A percentile compares a stretch with the other conserved stretches of the same genome.
Evolutionary conservation across 2,113 vertebrate genomes (phyloP).

Genomic region (Xiphias gladius): DNA sequence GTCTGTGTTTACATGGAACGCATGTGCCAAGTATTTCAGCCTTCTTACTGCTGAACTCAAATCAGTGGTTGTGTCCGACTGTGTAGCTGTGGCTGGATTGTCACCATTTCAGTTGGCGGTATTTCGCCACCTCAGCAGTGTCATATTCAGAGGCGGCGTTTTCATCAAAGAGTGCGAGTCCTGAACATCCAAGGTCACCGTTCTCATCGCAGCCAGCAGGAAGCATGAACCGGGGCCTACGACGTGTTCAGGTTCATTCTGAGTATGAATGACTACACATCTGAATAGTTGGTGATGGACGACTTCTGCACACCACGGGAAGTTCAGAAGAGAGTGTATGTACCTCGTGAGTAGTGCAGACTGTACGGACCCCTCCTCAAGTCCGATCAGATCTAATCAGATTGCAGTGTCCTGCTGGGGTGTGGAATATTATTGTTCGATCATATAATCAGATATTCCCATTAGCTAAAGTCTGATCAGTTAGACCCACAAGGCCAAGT

Average conservation of each 20-base stretch:
- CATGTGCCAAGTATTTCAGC: background rate
- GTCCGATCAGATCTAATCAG: background rate
- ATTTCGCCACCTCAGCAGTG: background rate
- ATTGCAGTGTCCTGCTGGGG: background rate
- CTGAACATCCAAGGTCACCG: background rate
- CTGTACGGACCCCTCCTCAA: background rate
- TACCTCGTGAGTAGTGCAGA: too few relatives aligned
- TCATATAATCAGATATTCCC: background rate
- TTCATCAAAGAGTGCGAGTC: constrained; percentile 26
- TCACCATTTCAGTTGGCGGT: background rate
- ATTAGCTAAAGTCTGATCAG: background rate
- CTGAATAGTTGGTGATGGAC: background rate
- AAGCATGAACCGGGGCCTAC: background rate
- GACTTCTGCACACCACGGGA: background rate
- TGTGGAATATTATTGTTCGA: background rate
- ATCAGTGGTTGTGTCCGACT: background rate
- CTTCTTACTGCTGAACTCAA: background rate
- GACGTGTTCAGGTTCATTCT: background rate
- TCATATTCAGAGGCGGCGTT: constrained; percentile 6
- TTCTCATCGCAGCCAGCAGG: constrained; percentile 24
- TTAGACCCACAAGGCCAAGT: background rate
- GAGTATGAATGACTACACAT: background rate
- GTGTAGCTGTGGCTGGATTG: background rate
- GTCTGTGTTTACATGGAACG: too few relatives aligned
- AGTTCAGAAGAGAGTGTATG: background rate